Evolutionary conservation across 2,888 invertebrate genomes (phyloP), one percentile per base, ranked within the genome.

Genomic region (Macrosiphum euphorbiae): DNA sequence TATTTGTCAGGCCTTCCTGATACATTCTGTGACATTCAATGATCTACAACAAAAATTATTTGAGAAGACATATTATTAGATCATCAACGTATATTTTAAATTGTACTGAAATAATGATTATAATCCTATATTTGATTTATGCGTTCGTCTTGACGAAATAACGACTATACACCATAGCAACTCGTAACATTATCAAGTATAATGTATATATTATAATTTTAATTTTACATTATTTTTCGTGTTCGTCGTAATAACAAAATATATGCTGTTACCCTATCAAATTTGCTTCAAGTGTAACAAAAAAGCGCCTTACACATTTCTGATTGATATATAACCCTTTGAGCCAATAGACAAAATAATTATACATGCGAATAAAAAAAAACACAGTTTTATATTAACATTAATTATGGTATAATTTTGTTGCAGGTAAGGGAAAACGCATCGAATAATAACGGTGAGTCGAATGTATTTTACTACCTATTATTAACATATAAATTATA

Each of bases 391-490:
- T 35, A 35, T n/a, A 52, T n/a, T 26, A 13, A 24, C 11, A 58
- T 26, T 61, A 58, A 89, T 92, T 61, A 92, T 47, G 0, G 8
- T 92, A 47, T 78, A n/a, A 24, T 58, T 87, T 47, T 93, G 50
- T 85, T 94, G 0, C 61, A 94, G 94, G 90, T 94, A 89, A 94
- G 86, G 78, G 94, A 94, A 90, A 94, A 94, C 94, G 90, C 94
- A 78, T 52, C 94, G 61, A 94, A 94, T 26, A 94, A 94, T 94
- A 94, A 94, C 94, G 94, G 94, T 94, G 41, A 94, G 94, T 94
- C 20, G 13, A 58, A 87, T n/a, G 3, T 20, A 85, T 58, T 5
- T 47, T 78, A 78, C 16, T 88, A 55, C 55, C 11, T 55, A 52
- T 88, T 88, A 88, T 24, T 52, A 28, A 16, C 35, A 52, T 52